These are phyloP conservation scores for Sycophila texana DNA, from an alignment of 2,888 invertebrate genomes.

Conservation along the genomic window DNA sequence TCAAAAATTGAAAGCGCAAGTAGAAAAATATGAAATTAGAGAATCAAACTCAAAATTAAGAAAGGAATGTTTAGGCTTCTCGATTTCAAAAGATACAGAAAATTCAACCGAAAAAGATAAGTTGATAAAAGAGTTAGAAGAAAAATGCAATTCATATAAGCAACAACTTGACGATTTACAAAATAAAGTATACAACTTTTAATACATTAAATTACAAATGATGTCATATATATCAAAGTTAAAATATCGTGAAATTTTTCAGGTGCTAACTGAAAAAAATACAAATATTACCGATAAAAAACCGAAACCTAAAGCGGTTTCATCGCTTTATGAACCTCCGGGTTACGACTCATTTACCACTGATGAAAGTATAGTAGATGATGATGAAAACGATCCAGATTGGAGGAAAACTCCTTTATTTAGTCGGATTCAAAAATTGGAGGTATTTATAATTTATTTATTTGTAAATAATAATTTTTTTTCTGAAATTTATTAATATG, in stretches of 20 bases:
- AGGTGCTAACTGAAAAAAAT: slow-evolving; percentile 47
- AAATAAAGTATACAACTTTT: slow-evolving; percentile 38
- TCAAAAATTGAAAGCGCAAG: slow-evolving; percentile 54
- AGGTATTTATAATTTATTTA: slow-evolving; percentile 59
- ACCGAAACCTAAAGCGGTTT: slow-evolving; percentile 2
- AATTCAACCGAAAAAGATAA: slow-evolving; percentile 42
- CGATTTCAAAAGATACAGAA: slow-evolving; percentile 27
- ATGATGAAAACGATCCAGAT: slow-evolving; percentile 80
- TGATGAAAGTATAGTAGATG: slow-evolving; percentile 70
- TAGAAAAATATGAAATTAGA: slow-evolving; percentile 53
- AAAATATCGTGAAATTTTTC: slow-evolving; percentile 18
- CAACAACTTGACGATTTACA: slow-evolving; percentile 42
- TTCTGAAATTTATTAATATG: slow-evolving; percentile 6
- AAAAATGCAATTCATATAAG: slow-evolving; percentile 41
- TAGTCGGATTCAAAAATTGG: slow-evolving; percentile 73
- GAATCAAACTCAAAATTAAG: slow-evolving; percentile 49
- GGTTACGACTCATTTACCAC: slow-evolving; percentile 50
- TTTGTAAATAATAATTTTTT: background rate
- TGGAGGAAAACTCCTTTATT: slow-evolving; percentile 83
- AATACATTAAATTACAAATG: background rate
- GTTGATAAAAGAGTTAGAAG: slow-evolving; percentile 35
- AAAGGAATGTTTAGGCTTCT: slow-evolving; percentile 37
- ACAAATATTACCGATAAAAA: slow-evolving; percentile 28
- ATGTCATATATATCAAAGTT: background rate
- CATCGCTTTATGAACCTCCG: background rate